A percentile compares a stretch with the other conserved stretches of the same genome.
Evolutionary conservation across 2,797 vertebrate species (phyloP).

Genomic region (Hafferia zeledoni): DNA sequence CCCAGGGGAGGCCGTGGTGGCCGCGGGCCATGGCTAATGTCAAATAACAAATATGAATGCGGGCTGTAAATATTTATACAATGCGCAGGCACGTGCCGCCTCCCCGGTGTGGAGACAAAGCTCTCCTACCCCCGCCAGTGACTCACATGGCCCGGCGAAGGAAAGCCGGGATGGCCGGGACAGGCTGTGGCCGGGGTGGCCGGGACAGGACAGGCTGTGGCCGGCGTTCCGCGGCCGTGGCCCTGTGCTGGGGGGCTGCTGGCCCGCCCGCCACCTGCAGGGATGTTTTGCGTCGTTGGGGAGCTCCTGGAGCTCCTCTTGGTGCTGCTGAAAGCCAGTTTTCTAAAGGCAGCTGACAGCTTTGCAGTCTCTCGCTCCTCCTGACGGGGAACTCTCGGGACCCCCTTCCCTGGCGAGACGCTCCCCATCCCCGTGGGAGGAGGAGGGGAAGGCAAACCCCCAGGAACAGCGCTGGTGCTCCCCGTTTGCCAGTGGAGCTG

Average conservation of each 20-base stretch:
- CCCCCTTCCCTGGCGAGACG: not conserved
- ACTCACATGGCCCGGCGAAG: not conserved
- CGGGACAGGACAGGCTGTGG: not conserved
- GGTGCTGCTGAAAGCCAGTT: not conserved
- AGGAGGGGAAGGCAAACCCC: not conserved
- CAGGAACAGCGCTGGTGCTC: not conserved
- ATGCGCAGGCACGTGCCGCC: constrained; percentile 50
- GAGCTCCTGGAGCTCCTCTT: not conserved
- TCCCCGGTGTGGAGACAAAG: constrained; percentile 26
- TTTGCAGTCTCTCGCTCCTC: not conserved
- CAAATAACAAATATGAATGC: constrained; percentile 67
- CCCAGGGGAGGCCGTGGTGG: constrained; percentile 52
- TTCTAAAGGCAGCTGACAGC: not conserved
- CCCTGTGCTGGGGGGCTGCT: not conserved
- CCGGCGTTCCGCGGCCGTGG: not conserved
- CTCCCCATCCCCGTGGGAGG: not conserved
- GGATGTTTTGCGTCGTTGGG: not conserved
- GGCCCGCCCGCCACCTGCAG: not conserved
- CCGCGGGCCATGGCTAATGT: constrained; percentile 64
- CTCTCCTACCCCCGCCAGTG: not conserved
- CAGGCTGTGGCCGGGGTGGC: too few species aligned
- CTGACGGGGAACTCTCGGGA: not conserved
- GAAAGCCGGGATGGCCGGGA: not conserved
- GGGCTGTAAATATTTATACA: constrained; percentile 71
- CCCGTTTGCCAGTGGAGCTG: fast-evolving